These are phyloP conservation scores for Excalfactoria chinensis DNA, from an alignment of 2,113 vertebrate species.

Conservation along the genomic window DNA sequence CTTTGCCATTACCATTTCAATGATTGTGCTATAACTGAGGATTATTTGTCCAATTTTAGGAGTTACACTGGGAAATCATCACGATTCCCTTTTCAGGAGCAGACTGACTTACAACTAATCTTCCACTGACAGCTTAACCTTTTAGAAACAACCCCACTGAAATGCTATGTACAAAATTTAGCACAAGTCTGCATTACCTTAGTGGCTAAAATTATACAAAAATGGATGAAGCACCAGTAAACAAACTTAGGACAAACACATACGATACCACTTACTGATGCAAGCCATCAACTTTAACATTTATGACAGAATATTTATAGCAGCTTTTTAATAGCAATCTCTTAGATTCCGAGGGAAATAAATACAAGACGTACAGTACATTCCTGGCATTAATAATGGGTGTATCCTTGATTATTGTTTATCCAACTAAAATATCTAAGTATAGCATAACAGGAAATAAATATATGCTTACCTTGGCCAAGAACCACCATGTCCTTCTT, in stretches of 20 bases:
- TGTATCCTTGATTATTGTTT: conserved; percentile 21
- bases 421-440: conserved; percentile 23
- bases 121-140: background rate
- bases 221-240: background rate
- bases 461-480: conserved; percentile 80
- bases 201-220: background rate
- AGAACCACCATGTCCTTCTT: conserved; percentile 80
- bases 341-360: background rate
- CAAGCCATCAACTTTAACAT: background rate
- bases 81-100: background rate
- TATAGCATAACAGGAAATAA: conserved; percentile 32
- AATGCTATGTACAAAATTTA: background rate
- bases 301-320: background rate
- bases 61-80: background rate
- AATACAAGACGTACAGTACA: background rate
- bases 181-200: background rate
- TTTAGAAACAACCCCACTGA: background rate
- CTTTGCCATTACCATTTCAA: background rate
- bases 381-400: background rate
- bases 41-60: background rate
- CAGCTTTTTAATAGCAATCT: background rate
- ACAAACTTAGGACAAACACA: background rate
- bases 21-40: background rate
- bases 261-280: background rate
- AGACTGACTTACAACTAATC: background rate